Conservation (phyloP, 2,797 vertebrate species). For the Semaprochilodus insignis region DNA sequence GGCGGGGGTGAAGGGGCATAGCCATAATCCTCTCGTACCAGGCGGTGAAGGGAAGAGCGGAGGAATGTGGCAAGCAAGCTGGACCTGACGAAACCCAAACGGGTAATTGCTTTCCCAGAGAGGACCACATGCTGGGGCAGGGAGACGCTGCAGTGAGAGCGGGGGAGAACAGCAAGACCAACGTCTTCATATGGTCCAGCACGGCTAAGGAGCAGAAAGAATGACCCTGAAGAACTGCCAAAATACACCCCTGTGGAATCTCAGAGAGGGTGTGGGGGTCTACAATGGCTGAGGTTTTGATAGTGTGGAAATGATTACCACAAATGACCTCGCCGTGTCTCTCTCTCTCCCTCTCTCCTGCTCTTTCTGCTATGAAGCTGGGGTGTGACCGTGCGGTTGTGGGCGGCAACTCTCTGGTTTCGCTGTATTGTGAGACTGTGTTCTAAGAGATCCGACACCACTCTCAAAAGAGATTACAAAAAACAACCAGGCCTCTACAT, state of each 20-base stretch:
- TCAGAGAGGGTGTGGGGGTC: slow-evolving; percentile 8
- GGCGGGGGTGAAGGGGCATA: not conserved
- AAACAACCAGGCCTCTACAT: slow-evolving; percentile 16
- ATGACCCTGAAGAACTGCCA: not conserved
- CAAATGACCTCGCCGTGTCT: not conserved
- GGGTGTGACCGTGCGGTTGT: slow-evolving; percentile 33
- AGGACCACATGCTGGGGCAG: slow-evolving; percentile 38
- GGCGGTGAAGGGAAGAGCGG: slow-evolving; percentile 37
- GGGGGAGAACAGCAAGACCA: slow-evolving; percentile 36
- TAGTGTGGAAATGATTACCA: slow-evolving; percentile 42
- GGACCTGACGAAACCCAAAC: slow-evolving; percentile 51
- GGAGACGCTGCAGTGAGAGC: slow-evolving; percentile 4
- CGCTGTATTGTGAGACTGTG: slow-evolving; percentile 26
- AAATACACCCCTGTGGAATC: slow-evolving; percentile 38
- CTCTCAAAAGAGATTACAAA: slow-evolving; percentile 26
- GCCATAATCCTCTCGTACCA: slow-evolving; percentile 56
- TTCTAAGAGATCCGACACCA: slow-evolving; percentile 32
- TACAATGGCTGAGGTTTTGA: slow-evolving; percentile 36
- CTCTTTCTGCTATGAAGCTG: not conserved
- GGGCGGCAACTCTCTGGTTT: slow-evolving; percentile 40
- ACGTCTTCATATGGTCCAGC: slow-evolving; percentile 21
- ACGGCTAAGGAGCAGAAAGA: not conserved
- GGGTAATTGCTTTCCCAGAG: slow-evolving; percentile 49
- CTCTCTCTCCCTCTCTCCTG: not conserved
- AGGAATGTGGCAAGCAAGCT: slow-evolving; percentile 52